Percentiles rank a stretch among this genome's conserved stretches.
Evolutionary conservation across 2,113 vertebrate species (phyloP).

Genomic region (Clupea harengus): DNA sequence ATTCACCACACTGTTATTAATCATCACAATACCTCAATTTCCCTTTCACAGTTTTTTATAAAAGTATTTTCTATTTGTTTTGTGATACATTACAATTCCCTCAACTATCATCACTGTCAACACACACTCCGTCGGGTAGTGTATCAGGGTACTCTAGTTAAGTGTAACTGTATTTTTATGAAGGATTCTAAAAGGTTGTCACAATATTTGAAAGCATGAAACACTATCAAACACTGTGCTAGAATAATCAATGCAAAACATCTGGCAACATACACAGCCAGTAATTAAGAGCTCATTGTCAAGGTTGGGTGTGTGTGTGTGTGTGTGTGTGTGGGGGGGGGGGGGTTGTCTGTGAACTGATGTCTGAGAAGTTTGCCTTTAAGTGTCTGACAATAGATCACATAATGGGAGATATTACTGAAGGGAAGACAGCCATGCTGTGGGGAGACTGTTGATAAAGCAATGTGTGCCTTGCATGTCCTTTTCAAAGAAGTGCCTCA

Average conservation of each 20-base stretch:
- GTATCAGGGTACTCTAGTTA: conserved; percentile 9
- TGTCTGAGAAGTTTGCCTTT: neutral
- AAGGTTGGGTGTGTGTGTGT: neutral
- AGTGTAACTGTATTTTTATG: neutral
- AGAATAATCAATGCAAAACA: neutral
- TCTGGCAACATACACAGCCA: neutral
- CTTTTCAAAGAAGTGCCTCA: neutral
- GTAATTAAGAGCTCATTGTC: neutral
- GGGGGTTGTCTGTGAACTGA: neutral
- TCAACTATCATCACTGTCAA: neutral
- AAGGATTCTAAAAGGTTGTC: neutral
- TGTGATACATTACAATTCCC: neutral
- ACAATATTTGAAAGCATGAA: neutral
- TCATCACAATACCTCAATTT: conserved; percentile 10
- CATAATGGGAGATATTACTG: neutral
- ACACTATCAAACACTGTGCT: neutral
- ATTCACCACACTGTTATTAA: neutral
- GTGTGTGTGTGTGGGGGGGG: neutral
- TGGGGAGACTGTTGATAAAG: neutral
- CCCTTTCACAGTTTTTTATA: neutral
- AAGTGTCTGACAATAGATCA: neutral
- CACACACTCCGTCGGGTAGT: neutral
- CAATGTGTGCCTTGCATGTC: neutral
- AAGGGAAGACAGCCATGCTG: neutral
- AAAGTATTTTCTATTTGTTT: neutral